Base-by-base conservation (phyloP, 2,888 invertebrate species). In the Halictus quadricinctus region DNA sequence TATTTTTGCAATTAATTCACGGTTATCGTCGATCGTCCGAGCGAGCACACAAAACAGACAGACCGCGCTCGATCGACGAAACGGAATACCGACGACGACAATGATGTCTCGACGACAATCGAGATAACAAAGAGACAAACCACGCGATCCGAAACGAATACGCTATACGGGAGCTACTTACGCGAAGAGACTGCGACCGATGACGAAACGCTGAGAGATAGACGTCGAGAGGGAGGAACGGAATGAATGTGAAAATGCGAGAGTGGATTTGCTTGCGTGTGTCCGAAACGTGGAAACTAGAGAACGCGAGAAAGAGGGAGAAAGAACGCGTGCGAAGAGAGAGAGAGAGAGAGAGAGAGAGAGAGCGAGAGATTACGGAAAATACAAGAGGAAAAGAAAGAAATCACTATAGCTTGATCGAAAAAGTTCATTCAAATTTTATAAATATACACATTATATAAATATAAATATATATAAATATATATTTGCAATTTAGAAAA, bases 1-100 rank as follows among this genome's bases (percentile, higher is more conserved):
- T 94, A 94, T 94, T 94, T 94, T 94, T 94, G 93, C 94, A 94
- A 66, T 93, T 93, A 92, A 89, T 87, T 54, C 58, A 75, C 69
- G 60, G 83, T 74, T 76, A 77, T 83, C 74, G 77, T 66, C 69
- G 85, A 90, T 89, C 87, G 86, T 87, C 21, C 85, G 79, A 79
- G 79, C 81, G 72, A 72, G n/a, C 21, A 80, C 41, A 76, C 70
- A 83, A 74, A 69, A 54, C 60, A 72, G n/a, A 79, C 13, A 46
- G 70, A 6, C n/a, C 36, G 18, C 25, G 18, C 25, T 21, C 69
- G 43, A 69, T 41, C 69, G 66, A 41, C 70, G 66, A 41, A 46
- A 41, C 64, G 72, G 70, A 60, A 43, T 54, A 46, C 13, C 66
- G 18, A 54, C 25, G 41, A 60, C 50, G 64, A 36, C 54, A 10